Conservation (phyloP, 2,888 invertebrate genomes). For the Hoplodrina ambigua region DNA sequence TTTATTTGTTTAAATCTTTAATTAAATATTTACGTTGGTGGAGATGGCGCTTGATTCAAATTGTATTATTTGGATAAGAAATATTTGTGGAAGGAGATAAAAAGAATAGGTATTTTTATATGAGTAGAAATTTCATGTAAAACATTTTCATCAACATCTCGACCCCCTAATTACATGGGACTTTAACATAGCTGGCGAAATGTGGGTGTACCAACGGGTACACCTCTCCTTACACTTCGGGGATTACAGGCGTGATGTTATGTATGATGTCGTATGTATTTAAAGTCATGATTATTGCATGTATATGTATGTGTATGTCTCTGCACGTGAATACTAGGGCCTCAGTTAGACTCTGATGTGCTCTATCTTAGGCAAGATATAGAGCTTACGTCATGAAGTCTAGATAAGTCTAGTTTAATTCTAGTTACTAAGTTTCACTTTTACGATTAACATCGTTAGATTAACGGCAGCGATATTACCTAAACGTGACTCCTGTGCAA, state of each 20-base stretch:
- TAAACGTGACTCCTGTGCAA: constrained; percentile 48
- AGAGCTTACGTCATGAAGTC: constrained; percentile 3
- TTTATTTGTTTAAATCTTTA: constrained; percentile 12
- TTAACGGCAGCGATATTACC: constrained; percentile 30
- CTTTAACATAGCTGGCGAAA: too few species aligned
- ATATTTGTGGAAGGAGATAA: not conserved
- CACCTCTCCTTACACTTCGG: too few species aligned
- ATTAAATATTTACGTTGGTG: constrained; percentile 10
- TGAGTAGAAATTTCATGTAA: too few species aligned
- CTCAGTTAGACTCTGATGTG: not conserved
- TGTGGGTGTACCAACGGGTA: too few species aligned
- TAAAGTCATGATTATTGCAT: too few species aligned
- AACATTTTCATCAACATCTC: too few species aligned
- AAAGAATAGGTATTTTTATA: too few species aligned
- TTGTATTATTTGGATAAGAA: not conserved
- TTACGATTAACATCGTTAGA: constrained; percentile 32
- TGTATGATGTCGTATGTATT: too few species aligned
- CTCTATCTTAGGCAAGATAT: not conserved
- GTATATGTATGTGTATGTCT: too few species aligned
- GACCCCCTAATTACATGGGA: too few species aligned
- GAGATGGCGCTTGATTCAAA: not conserved
- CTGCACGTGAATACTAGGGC: too few species aligned
- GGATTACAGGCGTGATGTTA: too few species aligned
- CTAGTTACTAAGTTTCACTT: constrained; percentile 26
- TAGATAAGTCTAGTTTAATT: not conserved